These are phyloP conservation scores for Chlorops oryzae DNA, from an alignment of 1,140 invertebrate genomes.

Conservation along the genomic window DNA sequence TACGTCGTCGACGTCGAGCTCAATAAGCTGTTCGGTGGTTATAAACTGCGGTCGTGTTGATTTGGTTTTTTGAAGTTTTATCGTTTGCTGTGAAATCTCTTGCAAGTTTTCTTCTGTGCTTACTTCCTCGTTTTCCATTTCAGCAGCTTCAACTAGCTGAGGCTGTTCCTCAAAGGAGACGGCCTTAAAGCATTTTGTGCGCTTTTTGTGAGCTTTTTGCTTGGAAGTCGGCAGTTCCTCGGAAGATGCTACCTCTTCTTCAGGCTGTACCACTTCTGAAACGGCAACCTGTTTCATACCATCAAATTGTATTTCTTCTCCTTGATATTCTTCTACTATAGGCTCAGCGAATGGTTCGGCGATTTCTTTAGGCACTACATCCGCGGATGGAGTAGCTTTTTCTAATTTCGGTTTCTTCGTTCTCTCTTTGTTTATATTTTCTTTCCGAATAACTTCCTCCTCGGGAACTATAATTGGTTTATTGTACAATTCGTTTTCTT, in stretches of 20 bases:
- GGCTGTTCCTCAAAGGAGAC: slow-evolving; percentile 41
- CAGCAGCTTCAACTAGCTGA: slow-evolving; percentile 32
- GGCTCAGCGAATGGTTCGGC: slow-evolving; percentile 38
- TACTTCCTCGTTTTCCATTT: slow-evolving; percentile 29
- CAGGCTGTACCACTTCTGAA: slow-evolving; percentile 34
- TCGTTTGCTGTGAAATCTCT: slow-evolving; percentile 46
- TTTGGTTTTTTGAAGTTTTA: slow-evolving; percentile 42
- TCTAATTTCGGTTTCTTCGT: slow-evolving; percentile 42
- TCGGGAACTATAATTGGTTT: slow-evolving; percentile 35
- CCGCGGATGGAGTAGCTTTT: slow-evolving; percentile 39
- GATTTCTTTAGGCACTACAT: slow-evolving; percentile 40
- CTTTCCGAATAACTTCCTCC: slow-evolving; percentile 22
- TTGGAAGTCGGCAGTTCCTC: slow-evolving; percentile 31
- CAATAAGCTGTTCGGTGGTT: slow-evolving; percentile 43
- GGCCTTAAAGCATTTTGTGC: slow-evolving; percentile 38
- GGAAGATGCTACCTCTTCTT: slow-evolving; percentile 32
- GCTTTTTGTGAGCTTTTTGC: slow-evolving; percentile 43
- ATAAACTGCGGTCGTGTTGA: slow-evolving; percentile 40
- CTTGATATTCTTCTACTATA: slow-evolving; percentile 47
- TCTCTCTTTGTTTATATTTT: slow-evolving; percentile 41
- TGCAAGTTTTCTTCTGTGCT: slow-evolving; percentile 34
- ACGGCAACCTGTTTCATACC: slow-evolving; percentile 37
- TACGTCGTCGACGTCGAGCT: slow-evolving; percentile 46
- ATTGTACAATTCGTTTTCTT: slow-evolving; percentile 30
- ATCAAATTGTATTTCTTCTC: slow-evolving; percentile 37